Percentiles rank a stretch among this genome's conserved stretches.
phyloP scores from a whole-genome alignment of 2,888 invertebrate species.

The Pterobdella sp. region DNA sequence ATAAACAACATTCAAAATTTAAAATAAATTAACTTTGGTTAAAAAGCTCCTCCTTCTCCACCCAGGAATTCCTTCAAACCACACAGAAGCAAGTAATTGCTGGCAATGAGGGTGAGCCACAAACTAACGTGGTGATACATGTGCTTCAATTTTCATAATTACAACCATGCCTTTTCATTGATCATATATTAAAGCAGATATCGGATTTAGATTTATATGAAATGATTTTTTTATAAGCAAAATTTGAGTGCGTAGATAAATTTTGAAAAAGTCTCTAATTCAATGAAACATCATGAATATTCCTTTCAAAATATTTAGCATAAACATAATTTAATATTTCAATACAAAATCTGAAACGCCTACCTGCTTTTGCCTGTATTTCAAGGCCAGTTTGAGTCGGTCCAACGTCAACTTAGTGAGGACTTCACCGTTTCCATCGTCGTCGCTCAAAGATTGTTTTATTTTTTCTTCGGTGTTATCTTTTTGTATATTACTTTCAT shows the following conservation, averaged over 20 bases:
- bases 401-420: conserved; percentile 46
- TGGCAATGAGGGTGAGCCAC: conserved; percentile 58
- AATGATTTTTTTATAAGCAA: no score
- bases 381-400: conserved; percentile 56
- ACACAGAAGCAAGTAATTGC: conserved; percentile 51
- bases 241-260: no score
- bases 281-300: no score
- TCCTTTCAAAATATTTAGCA: no score
- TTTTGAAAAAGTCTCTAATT: no score
- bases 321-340: no score
- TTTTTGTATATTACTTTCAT: conserved; percentile 44
- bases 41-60: conserved; percentile 49
- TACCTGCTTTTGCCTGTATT: conserved; percentile 57
- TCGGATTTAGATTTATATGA: no score
- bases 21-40: conserved; percentile 42
- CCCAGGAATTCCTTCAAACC: conserved; percentile 36
- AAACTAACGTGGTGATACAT: conserved; percentile 54
- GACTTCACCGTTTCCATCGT: conserved; percentile 24
- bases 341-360: no score
- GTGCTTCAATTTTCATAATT: no score
- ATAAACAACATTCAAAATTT: no score
- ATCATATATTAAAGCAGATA: no score
- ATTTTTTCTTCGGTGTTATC: conserved; percentile 38
- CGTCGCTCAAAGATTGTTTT: conserved; percentile 17
- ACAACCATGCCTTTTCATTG: no score